Percentiles rank a stretch among this genome's conserved stretches.
Conservation (phyloP, 2,797 vertebrate genomes). For the Hephaestus fuliginosus region DNA sequence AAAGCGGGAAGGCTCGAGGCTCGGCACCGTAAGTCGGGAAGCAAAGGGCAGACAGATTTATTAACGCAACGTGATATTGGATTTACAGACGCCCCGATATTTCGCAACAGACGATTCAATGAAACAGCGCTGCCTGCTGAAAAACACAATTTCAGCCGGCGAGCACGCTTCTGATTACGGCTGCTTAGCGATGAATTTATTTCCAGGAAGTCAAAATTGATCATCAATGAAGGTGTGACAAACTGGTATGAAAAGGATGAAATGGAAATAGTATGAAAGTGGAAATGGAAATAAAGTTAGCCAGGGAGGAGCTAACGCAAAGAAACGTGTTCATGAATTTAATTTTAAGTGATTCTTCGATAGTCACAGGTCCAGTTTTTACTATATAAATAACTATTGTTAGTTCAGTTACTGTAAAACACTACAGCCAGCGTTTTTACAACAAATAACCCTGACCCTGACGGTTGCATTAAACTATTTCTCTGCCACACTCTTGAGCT, state of each 20-base stretch:
- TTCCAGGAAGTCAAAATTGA: background rate
- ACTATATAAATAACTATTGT: background rate
- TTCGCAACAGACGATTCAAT: slow-evolving; percentile 23
- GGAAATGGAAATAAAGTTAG: background rate
- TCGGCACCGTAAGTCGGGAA: background rate
- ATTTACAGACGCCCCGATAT: slow-evolving; percentile 1
- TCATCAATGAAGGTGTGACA: background rate
- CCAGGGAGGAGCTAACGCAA: background rate
- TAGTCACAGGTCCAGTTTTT: background rate
- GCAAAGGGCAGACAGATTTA: slow-evolving; percentile 16
- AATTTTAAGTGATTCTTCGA: background rate
- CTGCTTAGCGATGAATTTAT: background rate
- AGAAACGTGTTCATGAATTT: background rate
- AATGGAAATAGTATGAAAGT: background rate
- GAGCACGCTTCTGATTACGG: slow-evolving; percentile 10
- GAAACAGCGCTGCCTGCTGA: slow-evolving; percentile 7
- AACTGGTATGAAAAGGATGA: background rate
- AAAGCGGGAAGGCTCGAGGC: background rate
- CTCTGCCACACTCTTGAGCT: background rate
- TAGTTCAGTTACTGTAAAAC: background rate
- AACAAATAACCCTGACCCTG: background rate
- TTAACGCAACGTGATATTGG: slow-evolving; percentile 12
- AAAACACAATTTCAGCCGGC: background rate
- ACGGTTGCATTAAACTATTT: background rate
- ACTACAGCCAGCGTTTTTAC: background rate